Evolutionary conservation across 2,113 vertebrate species (phyloP), one percentile per base, ranked within the genome.

Genomic region (Austrofundulus limnaeus): DNA sequence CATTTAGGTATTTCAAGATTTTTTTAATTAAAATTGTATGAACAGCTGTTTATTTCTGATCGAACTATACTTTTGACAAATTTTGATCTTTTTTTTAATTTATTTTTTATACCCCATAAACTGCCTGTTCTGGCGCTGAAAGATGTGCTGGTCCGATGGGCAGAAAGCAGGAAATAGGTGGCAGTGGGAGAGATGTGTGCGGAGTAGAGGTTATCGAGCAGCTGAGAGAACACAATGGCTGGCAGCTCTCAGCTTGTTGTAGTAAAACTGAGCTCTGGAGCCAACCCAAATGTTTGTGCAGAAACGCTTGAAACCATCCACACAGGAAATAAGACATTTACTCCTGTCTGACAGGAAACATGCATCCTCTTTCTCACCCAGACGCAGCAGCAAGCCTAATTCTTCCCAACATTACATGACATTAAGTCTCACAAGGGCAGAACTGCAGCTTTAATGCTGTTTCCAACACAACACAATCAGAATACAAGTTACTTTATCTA

Each of bases 201-300:
- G 80, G 71, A 83, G 66, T 63, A 81, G 82, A 88, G 87, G 87
- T 89, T 86, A 85, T 84, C 79, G 85, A 72, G 77, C 90, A 92
- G 90, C 88, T 90, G 89, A 90, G 84, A 86, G 89, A 89, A 88
- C 82, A 90, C 59, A 8, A 56, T 59, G 21, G 66, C 68, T 85
- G 83, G 81, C 83, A 64, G 55, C 28, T 42, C 61, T 20, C 13
- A 62, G 42, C 61, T 67, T 60, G 78, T 70, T 70, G 80, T 73
- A 82, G 80, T 82, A 49, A 75, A 87, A 83, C 76, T 79, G 66
- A 70, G 59, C 24, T 77, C 73, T 20, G 39, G 49, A 39, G 88
- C 89, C 89, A 90, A 90, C 67, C 70, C 84, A 88, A 90, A 91
- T 85, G 85, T 90, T 91, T 86, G 79, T 66, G 77, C 70, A 83